Conservation (phyloP, 2,888 invertebrate species). For the Lacanobia wlatinum region DNA sequence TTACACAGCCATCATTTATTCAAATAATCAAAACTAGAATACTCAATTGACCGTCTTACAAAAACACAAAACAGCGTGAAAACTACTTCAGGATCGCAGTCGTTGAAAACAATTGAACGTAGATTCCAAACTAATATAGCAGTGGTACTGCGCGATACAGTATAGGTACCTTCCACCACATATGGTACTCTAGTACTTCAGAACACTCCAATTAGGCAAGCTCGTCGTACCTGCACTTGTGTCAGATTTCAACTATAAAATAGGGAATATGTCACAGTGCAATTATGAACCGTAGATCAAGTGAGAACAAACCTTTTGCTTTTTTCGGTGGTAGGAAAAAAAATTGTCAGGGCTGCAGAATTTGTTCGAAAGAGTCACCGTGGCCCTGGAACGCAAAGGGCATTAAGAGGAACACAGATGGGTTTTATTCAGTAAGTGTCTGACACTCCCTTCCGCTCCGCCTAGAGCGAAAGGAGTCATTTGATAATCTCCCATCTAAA, state of each 20-base stretch:
- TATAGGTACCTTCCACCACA: constrained; percentile 20
- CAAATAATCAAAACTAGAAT: background rate
- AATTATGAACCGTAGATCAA: background rate
- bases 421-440: too few species aligned
- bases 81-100: constrained; percentile 3
- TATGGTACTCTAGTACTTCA: constrained; percentile 51
- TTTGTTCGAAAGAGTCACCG: too few species aligned
- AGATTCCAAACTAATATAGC: constrained; percentile 21
- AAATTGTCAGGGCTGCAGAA: too few species aligned
- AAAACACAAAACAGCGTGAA: background rate
- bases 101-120: constrained; percentile 31
- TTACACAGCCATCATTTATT: background rate
- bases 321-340: background rate
- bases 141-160: constrained; percentile 9
- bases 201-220: constrained; percentile 72
- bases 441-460: too few species aligned
- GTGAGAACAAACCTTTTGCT: background rate
- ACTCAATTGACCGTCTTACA: background rate
- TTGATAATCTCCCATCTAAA: too few species aligned
- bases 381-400: too few species aligned
- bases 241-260: constrained; percentile 74
- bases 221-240: constrained; percentile 61
- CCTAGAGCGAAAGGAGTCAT: too few species aligned
- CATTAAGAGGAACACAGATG: too few species aligned
- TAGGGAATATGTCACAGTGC: constrained; percentile 54